These are phyloP conservation scores for Maylandia zebra DNA, from an alignment of 2,113 vertebrate species.

Conservation along the genomic window DNA sequence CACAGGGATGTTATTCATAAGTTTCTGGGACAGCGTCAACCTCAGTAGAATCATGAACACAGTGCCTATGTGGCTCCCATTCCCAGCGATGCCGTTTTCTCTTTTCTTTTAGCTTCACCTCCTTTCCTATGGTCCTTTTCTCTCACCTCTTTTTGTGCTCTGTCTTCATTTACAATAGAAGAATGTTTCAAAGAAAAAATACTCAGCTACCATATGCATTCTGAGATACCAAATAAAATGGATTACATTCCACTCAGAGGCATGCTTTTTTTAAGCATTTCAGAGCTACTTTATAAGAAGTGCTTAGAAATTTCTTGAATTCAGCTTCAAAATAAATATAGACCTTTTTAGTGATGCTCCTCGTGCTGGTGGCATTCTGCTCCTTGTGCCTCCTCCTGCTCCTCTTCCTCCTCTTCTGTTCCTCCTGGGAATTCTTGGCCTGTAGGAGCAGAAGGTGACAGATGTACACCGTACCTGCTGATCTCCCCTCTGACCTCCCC, in stretches of 20 bases:
- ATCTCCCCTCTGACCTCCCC: slow-evolving; percentile 46
- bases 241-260: neutral
- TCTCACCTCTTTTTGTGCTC: neutral
- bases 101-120: neutral
- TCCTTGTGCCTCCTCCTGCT: neutral
- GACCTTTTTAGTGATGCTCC: slow-evolving; percentile 1
- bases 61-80: neutral
- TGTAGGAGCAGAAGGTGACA: slow-evolving; percentile 62
- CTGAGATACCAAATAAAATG: slow-evolving; percentile 14
- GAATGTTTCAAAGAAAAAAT: slow-evolving; percentile 5
- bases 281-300: neutral
- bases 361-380: neutral
- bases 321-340: neutral
- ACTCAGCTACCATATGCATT: neutral
- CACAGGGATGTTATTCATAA: slow-evolving; percentile 50
- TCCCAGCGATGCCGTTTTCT: neutral
- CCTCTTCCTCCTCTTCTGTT: slow-evolving; percentile 7
- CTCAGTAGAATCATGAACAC: slow-evolving; percentile 22
- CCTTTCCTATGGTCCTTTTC: neutral
- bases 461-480: slow-evolving; percentile 62
- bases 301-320: neutral
- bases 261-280: neutral
- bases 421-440: slow-evolving; percentile 30
- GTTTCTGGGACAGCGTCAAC: slow-evolving; percentile 59
- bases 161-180: neutral